Evolutionary conservation across 2,797 vertebrate genomes (phyloP).

Genomic region (Gephyroberyx darwinii): DNA sequence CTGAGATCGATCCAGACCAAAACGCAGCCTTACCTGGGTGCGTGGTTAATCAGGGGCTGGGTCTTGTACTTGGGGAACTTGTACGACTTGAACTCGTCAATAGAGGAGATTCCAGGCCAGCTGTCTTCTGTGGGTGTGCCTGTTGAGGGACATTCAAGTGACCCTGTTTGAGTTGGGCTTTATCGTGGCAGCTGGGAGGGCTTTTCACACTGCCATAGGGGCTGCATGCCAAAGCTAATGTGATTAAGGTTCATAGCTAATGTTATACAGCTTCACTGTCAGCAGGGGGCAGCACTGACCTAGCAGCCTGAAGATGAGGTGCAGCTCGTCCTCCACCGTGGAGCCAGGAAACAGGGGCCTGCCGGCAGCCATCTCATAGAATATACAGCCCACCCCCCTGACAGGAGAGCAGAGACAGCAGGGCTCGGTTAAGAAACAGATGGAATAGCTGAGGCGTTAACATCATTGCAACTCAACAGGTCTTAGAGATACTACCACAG

Average conservation of each 20-base stretch:
- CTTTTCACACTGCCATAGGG: slow-evolving; percentile 44
- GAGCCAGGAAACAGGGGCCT: slow-evolving; percentile 83
- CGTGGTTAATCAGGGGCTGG: slow-evolving; percentile 94
- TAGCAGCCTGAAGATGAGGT: slow-evolving; percentile 83
- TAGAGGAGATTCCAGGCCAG: slow-evolving; percentile 93
- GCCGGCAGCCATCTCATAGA: slow-evolving; percentile 84
- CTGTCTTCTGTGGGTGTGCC: slow-evolving; percentile 94
- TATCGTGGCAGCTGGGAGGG: slow-evolving; percentile 55
- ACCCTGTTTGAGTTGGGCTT: slow-evolving; percentile 44
- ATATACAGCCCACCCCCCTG: slow-evolving; percentile 85
- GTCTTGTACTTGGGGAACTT: slow-evolving; percentile 95
- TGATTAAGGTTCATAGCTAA: slow-evolving; percentile 53
- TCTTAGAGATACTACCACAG: not conserved
- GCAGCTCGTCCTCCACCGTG: slow-evolving; percentile 83
- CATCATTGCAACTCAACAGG: slow-evolving; percentile 10
- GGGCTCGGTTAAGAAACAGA: slow-evolving; percentile 12
- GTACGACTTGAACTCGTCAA: slow-evolving; percentile 95
- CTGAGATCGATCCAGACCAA: not conserved
- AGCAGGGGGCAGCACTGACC: slow-evolving; percentile 80
- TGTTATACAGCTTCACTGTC: slow-evolving; percentile 27
- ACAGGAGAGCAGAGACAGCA: slow-evolving; percentile 32
- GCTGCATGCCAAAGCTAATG: slow-evolving; percentile 62
- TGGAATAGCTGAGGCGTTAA: not conserved
- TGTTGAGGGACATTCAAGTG: slow-evolving; percentile 67
- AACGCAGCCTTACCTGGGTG: slow-evolving; percentile 85